Base-by-base conservation (phyloP, 2,797 vertebrate genomes). In the Sebastes vulpes region DNA sequence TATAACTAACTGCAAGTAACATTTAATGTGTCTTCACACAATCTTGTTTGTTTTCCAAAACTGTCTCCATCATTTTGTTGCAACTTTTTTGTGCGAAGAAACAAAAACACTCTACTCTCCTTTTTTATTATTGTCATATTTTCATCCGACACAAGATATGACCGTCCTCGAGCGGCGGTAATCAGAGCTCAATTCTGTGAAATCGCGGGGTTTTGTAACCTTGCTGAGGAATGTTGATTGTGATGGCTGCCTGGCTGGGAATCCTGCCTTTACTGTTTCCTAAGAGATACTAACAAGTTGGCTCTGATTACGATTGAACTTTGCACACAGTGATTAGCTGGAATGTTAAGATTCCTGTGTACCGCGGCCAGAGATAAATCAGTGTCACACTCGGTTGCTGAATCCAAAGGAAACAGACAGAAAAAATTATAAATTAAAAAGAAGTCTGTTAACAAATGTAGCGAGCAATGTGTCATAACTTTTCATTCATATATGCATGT, bases 171-270 rank as follows among this genome's bases (percentile, higher is more conserved):
- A 38, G 77, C 11, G 14, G 77, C 58, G 10, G 76, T 69, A 80
- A 90, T 90, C 92, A 82, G 77, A 83, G 80, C 70, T 89, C 68
- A 81, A 1, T 65, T 87, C 71, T 87, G 82, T 74, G 66, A 90
- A 93, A 90, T 86, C 23, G 70, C 56, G 72, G 90, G 90, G 85
- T 94, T 95, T 95, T 89, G 93, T 93, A 96, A 95, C 94, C 95
- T 94, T 89, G 94, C 84, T 70, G 81, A 91, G 93, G 95, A 95
- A 96, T 96, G 95, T 95, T 92, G 90, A 95, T 95, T 94, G 95
- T 94, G 94, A 95, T 92, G 94, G 79, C 89, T 85, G 85, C 76
- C 74, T 82, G 91, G 88, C 91, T 92, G 89, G 88, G 91, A 94
- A 94, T 95, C 92, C 93, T 94, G 92, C 88, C 88, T 90, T 91